Evolutionary conservation across 37 sponge, comb jelly and placozoan species (phyloP).

Genomic region (Agelas oroides): DNA sequence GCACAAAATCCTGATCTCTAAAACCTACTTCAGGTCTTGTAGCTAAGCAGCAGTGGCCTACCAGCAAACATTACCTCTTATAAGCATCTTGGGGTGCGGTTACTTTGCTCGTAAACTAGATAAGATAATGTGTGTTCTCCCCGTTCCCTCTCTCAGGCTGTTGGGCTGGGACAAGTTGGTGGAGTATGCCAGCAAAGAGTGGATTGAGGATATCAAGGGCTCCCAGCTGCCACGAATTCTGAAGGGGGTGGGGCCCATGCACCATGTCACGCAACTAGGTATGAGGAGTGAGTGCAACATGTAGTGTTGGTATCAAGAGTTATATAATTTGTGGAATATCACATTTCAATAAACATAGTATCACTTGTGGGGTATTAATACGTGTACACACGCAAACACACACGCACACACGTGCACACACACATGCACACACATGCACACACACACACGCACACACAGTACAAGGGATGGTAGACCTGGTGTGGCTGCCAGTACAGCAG

Average conservation of each 20-base stretch:
- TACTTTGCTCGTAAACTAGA: too few species aligned
- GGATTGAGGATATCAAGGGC: conserved; percentile 77
- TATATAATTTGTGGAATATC: background rate
- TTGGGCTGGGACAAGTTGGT: conserved; percentile 84
- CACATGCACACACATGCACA: background rate
- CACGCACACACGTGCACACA: background rate
- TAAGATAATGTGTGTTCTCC: too few species aligned
- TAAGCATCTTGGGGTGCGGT: too few species aligned
- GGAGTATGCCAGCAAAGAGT: conserved; percentile 69
- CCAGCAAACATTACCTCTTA: too few species aligned
- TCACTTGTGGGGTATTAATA: too few species aligned
- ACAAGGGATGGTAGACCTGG: conserved; percentile 86
- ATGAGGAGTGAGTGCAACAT: background rate
- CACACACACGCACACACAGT: conserved; percentile 33
- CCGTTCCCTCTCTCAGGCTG: conserved; percentile 46
- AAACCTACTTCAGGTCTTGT: too few species aligned
- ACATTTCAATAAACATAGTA: too few species aligned
- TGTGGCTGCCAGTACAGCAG: conserved; percentile 95
- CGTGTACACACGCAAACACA: background rate
- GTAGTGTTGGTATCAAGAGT: too few species aligned
- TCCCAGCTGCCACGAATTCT: conserved; percentile 87
- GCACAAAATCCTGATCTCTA: too few species aligned
- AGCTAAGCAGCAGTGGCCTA: too few species aligned
- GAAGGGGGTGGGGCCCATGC: conserved; percentile 94
- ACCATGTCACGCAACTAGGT: conserved; percentile 90